Evolutionary conservation across 2,888 invertebrate genomes (phyloP), one percentile per base, ranked within the genome.

Genomic region (Caenorhabditis zanzibari): DNA sequence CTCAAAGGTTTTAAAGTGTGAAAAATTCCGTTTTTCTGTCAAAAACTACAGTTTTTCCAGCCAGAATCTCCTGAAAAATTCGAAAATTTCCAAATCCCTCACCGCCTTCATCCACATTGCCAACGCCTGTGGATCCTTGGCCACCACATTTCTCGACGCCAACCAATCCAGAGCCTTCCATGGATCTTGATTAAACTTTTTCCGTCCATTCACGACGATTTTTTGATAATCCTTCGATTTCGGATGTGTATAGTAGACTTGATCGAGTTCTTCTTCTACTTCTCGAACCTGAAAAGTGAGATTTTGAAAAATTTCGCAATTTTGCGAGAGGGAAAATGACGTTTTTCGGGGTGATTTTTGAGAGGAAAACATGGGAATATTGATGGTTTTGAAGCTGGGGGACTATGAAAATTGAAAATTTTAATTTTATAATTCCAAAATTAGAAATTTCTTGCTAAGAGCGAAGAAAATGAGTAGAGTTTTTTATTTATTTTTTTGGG

Each of bases 231-330:
- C 74, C 61, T 85, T 85, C 10, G 87, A 86, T 35, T 77, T 82
- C 10, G 87, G 87, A 59, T 89, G 88, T 10, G 86, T 82, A 54
- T 89, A 89, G 74, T 87, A 88, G 35, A 89, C 76, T n/a, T 87
- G 81, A 69, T 88, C 88, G 26, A 89, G 83, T 35, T 89, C 85
- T 22, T 69, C 84, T 41, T 88, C 88, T 16, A 88, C 86, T 72
- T 86, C 85, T 73, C 71, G 56, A 1, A 86, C 76, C 84, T 87
- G 24, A 28, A 81, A 74, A 38, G 12, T 64, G n/a, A 10, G 14
- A 38, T 38, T 38, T 38, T 38, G 49, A 32, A 41, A 44, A 49
- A 54, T 71, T 68, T 58, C 61, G 38, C 47, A 71, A 54, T 49
- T 24, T 38, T 26, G 12, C 7, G 10, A 35, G 38, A 7, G 5